These are phyloP conservation scores for Dipodomys merriami DNA, from an alignment of 2,113 vertebrate genomes.

Conservation along the genomic window DNA sequence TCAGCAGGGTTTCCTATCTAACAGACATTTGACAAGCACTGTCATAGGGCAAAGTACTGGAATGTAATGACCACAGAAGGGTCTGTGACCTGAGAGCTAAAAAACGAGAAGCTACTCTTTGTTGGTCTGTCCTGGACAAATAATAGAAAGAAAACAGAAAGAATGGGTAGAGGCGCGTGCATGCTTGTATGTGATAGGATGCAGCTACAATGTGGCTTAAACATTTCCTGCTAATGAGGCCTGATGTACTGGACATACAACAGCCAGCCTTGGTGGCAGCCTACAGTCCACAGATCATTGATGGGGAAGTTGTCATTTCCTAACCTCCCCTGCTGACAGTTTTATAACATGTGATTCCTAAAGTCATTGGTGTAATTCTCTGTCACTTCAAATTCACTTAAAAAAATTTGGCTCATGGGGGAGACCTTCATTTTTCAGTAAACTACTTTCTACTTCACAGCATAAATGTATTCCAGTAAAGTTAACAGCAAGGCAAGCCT, in stretches of 20 bases:
- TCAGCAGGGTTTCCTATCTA: not conserved
- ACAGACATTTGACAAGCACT: not conserved
- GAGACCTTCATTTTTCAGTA: not conserved
- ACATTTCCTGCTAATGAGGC: not conserved
- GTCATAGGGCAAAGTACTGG: not conserved
- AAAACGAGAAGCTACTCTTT: not conserved
- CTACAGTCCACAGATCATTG: not conserved
- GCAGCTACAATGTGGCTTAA: not conserved
- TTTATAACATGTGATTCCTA: not conserved
- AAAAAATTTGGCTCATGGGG: not conserved
- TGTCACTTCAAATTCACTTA: slow-evolving; percentile 34
- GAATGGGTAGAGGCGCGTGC: not conserved
- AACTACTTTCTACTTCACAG: not conserved
- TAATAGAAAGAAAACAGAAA: not conserved
- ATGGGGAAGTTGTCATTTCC: not conserved
- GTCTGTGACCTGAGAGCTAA: not conserved
- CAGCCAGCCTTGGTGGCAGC: not conserved
- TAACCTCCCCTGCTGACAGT: not conserved
- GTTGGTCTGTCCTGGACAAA: not conserved
- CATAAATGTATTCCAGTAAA: slow-evolving; percentile 5
- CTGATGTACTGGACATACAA: not conserved
- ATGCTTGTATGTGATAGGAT: too few species aligned
- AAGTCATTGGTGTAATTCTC: not conserved
- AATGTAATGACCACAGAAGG: not conserved
- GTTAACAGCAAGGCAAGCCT: slow-evolving; percentile 34